These are phyloP conservation scores for Schlechtendalia chinensis DNA, from an alignment of 1,140 invertebrate species.

Conservation along the genomic window DNA sequence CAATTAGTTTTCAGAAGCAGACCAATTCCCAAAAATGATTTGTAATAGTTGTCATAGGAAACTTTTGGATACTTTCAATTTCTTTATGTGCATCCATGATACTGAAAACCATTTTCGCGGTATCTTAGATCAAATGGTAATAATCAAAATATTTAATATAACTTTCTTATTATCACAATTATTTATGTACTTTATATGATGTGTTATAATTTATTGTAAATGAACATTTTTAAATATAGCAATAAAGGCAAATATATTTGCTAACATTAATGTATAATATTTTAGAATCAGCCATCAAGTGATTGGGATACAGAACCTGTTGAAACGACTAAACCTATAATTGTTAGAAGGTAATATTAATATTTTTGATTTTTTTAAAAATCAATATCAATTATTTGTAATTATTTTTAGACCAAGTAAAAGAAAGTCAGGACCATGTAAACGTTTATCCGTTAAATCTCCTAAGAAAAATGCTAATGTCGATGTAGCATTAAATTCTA, in stretches of 20 bases:
- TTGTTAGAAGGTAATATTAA: conserved; percentile 15
- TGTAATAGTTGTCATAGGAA: conserved; percentile 35
- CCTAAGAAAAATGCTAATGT: conserved; percentile 22
- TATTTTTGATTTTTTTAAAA: not conserved
- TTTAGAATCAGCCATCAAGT: conserved; percentile 22
- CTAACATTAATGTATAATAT: not conserved
- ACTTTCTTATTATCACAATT: no score
- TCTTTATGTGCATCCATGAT: conserved; percentile 26
- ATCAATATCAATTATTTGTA: not conserved
- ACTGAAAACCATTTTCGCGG: conserved; percentile 33
- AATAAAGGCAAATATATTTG: no score
- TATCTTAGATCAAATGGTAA: conserved; percentile 33
- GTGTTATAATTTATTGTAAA: no score
- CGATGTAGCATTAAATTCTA: not conserved
- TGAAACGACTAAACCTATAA: not conserved
- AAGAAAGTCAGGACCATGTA: conserved; percentile 40
- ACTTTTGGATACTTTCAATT: conserved; percentile 34
- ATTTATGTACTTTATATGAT: no score
- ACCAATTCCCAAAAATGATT: conserved; percentile 36
- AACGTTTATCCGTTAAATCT: conserved; percentile 35
- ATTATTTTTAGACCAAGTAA: conserved; percentile 35
- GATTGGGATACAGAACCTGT: conserved; percentile 14
- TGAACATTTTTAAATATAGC: no score
- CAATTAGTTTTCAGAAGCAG: conserved; percentile 41
- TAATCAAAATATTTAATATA: no score